Percentiles rank a stretch among this genome's conserved stretches.
Conservation (phyloP, 1,140 invertebrate species). For the Tetramorium alpestre region DNA sequence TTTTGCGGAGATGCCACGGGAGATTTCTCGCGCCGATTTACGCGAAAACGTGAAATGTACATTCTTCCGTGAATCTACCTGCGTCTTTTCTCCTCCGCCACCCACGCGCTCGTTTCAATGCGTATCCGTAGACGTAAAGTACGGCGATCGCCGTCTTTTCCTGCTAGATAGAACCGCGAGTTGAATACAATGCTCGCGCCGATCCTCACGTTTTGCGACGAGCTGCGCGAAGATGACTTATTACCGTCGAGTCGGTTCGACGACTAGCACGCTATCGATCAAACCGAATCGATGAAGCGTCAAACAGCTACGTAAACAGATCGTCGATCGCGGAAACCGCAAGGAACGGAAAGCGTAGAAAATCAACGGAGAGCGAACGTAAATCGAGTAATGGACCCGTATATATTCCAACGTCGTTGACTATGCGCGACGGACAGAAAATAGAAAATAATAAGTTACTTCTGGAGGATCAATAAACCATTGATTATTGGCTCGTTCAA, state of each 20-base stretch:
- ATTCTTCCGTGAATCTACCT: constrained; percentile 68
- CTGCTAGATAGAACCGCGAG: constrained; percentile 24
- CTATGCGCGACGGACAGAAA: neutral
- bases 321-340: neutral
- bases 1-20: constrained; percentile 31
- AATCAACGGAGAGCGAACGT: neutral
- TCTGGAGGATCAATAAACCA: constrained; percentile 40
- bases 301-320: neutral
- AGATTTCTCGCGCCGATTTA: constrained; percentile 53
- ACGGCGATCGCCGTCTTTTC: constrained; percentile 65
- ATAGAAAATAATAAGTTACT: constrained; percentile 34
- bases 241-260: neutral
- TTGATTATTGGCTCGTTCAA: constrained; percentile 29
- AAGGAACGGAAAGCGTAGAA: constrained; percentile 5
- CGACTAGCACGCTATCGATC: neutral
- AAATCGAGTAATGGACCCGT: neutral
- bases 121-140: constrained; percentile 63
- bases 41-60: constrained; percentile 18
- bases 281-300: constrained; percentile 1
- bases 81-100: constrained; percentile 65
- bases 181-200: constrained; percentile 59
- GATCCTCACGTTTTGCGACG: constrained; percentile 3
- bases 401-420: constrained; percentile 4
- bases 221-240: constrained; percentile 15
- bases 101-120: constrained; percentile 71